Evolutionary conservation across 64 coral and sea anemone species (phyloP).

Genomic region (Pocillopora damicornis): DNA sequence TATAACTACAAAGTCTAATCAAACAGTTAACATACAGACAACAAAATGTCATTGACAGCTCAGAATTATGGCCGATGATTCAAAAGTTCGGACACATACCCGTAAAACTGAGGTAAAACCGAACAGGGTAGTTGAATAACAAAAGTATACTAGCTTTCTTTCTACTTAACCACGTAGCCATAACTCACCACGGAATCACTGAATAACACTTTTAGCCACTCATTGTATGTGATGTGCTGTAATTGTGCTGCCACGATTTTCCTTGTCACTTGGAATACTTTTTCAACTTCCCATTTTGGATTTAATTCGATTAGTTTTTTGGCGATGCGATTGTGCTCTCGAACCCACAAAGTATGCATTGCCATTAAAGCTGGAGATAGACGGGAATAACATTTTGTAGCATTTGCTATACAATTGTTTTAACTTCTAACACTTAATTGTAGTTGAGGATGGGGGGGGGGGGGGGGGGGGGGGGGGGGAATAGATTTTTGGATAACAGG

Average conservation of each 20-base stretch:
- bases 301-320: background rate
- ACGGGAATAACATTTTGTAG: background rate
- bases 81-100: no score
- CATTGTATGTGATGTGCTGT: conserved; percentile 69
- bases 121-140: no score
- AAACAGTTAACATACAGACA: no score
- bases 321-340: conserved; percentile 67
- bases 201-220: conserved; percentile 44
- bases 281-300: conserved; percentile 19
- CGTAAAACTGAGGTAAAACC: no score
- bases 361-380: conserved; percentile 27
- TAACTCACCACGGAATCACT: conserved; percentile 16
- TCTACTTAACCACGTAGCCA: background rate
- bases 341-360: conserved; percentile 51
- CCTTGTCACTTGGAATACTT: conserved; percentile 31
- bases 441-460: background rate
- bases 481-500: no score
- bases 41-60: no score
- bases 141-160: background rate
- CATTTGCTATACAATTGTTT: background rate
- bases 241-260: conserved; percentile 52
- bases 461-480: no score
- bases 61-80: no score
- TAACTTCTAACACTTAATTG: background rate
- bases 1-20: no score